Percentiles rank a stretch among this genome's conserved stretches.
phyloP scores from a whole-genome alignment of 2,888 invertebrate genomes.

The Euclidia mi region DNA sequence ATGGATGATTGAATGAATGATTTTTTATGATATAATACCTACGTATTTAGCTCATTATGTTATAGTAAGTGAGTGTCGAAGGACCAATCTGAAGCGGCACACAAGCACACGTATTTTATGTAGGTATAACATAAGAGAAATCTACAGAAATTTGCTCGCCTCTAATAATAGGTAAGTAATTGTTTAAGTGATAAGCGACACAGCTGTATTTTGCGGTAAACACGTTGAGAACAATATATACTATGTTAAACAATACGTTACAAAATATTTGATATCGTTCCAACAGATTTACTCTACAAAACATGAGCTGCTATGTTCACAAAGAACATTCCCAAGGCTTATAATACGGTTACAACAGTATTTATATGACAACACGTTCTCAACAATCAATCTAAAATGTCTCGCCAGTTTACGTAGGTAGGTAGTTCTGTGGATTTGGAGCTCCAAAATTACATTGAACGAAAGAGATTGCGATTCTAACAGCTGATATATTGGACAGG shows the following conservation, averaged over 20 bases:
- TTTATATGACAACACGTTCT: conserved; percentile 1
- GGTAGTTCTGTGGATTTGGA: neutral
- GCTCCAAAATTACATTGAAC: no score
- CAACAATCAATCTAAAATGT: neutral
- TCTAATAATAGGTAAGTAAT: conserved; percentile 5
- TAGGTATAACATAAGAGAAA: no score
- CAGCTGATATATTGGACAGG: no score
- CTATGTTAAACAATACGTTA: conserved; percentile 12
- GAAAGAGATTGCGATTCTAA: neutral
- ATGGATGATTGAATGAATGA: no score
- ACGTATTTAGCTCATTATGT: no score
- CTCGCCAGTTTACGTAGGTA: neutral
- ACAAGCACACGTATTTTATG: no score
- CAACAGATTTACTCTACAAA: conserved; percentile 20
- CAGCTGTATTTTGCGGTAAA: conserved; percentile 12
- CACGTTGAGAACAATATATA: conserved; percentile 8
- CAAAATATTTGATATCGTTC: conserved; percentile 40
- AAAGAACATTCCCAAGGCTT: conserved; percentile 6
- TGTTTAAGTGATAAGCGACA: conserved; percentile 12
- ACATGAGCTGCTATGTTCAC: conserved; percentile 19
- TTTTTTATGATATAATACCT: no score
- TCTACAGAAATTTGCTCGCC: neutral
- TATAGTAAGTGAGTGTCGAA: no score
- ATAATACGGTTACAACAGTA: conserved; percentile 7
- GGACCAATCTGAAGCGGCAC: no score